A percentile compares a stretch with the other conserved stretches of the same genome.
These are phyloP conservation scores for Sinopyrophorus schimmeli DNA, from an alignment of 2,888 invertebrate species.

Conservation along the genomic window DNA sequence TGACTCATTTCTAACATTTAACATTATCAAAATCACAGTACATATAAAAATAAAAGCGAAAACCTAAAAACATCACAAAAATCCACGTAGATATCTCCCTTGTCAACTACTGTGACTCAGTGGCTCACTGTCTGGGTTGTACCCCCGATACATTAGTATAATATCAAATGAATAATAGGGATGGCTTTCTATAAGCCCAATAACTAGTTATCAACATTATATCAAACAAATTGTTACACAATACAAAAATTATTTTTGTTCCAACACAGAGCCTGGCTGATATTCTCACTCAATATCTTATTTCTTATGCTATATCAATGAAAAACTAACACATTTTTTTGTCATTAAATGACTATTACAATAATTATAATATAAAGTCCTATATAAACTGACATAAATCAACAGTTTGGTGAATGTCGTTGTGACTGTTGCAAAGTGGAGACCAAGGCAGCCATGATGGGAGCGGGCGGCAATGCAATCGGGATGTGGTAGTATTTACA, in stretches of 20 bases:
- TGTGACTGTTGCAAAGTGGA: conserved; percentile 57
- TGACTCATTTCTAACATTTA: conserved; percentile 47
- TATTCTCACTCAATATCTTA: conserved; percentile 42
- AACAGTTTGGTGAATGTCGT: conserved; percentile 50
- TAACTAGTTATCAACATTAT: conserved; percentile 33
- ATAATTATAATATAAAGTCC: conserved; percentile 53
- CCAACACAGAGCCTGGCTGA: conserved; percentile 45
- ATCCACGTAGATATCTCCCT: conserved; percentile 52
- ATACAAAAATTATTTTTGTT: conserved; percentile 39
- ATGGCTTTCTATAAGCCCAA: conserved; percentile 44
- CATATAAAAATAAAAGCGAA: conserved; percentile 48
- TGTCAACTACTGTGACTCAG: conserved; percentile 48
- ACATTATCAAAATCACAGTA: conserved; percentile 53
- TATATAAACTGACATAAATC: conserved; percentile 54
- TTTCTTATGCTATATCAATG: conserved; percentile 41
- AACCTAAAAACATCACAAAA: conserved; percentile 47
- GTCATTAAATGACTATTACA: conserved; percentile 56
- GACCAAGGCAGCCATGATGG: conserved; percentile 67
- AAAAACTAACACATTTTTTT: conserved; percentile 50
- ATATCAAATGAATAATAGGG: conserved; percentile 40
- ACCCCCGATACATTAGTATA: conserved; percentile 45
- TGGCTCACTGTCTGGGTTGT: conserved; percentile 49
- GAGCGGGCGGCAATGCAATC: conserved; percentile 83
- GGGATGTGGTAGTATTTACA: conserved; percentile 99
- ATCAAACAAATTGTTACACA: conserved; percentile 44